Evolutionary conservation across 2,888 invertebrate genomes (phyloP).

Genomic region (Idaea dimidiata): DNA sequence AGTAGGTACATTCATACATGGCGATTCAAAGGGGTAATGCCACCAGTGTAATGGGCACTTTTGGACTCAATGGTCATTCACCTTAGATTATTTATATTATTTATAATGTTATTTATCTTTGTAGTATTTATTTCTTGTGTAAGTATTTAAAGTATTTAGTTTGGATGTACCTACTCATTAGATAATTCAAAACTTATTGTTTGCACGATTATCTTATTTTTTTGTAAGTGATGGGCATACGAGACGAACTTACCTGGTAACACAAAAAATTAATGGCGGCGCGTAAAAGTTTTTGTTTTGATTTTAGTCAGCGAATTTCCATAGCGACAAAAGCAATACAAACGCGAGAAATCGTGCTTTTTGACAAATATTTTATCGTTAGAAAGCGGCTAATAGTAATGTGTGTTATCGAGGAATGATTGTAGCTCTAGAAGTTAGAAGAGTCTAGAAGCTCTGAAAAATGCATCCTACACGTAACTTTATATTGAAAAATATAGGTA

Average conservation of each 20-base stretch:
- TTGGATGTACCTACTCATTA: no score
- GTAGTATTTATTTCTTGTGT: no score
- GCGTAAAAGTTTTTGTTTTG: conserved; percentile 3
- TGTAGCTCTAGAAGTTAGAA: not conserved
- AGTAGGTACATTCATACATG: no score
- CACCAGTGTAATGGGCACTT: no score
- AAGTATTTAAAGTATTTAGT: no score
- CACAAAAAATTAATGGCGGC: not conserved
- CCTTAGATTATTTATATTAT: no score
- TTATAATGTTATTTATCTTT: no score
- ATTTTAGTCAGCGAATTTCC: not conserved
- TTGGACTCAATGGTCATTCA: no score
- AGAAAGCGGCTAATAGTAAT: not conserved
- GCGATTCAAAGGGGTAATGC: no score
- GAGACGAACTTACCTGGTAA: not conserved
- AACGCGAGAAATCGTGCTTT: not conserved
- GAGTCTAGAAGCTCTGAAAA: not conserved
- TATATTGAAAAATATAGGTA: conserved; percentile 30
- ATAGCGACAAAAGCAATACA: not conserved
- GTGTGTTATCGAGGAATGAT: not conserved
- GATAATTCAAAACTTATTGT: no score
- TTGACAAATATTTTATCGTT: not conserved
- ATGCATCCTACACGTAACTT: conserved; percentile 27
- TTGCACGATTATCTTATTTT: not conserved
- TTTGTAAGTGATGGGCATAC: not conserved